Percentiles rank a stretch among this genome's conserved stretches.
These are phyloP conservation scores for Apotomis turbidana DNA, from an alignment of 2,888 invertebrate species.

Conservation along the genomic window DNA sequence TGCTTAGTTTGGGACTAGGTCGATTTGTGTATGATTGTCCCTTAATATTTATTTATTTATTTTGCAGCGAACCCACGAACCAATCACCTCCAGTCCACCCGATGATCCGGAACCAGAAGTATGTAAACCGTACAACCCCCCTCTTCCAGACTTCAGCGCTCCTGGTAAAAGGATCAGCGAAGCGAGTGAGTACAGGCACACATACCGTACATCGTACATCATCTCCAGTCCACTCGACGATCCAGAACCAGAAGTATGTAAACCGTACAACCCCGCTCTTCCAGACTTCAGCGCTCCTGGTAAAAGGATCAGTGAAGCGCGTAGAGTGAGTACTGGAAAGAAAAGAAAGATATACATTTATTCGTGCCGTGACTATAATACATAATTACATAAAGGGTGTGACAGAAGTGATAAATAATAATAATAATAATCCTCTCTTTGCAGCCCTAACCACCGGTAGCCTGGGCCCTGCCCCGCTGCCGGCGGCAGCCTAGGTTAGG, in stretches of 20 bases:
- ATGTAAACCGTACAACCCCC: slow-evolving; percentile 49
- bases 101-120: slow-evolving; percentile 42
- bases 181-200: slow-evolving; percentile 53
- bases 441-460: no score
- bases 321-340: no score
- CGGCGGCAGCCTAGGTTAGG: no score
- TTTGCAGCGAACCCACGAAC: slow-evolving; percentile 5
- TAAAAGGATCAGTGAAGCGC: slow-evolving; percentile 56
- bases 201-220: background rate
- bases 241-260: slow-evolving; percentile 49
- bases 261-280: slow-evolving; percentile 44
- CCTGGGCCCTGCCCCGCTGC: no score
- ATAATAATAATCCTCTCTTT: no score
- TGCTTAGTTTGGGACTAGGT: no score
- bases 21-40: no score
- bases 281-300: slow-evolving; percentile 57
- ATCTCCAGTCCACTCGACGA: slow-evolving; percentile 5
- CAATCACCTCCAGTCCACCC: background rate
- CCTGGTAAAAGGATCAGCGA: slow-evolving; percentile 56
- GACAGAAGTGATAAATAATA: no score
- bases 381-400: no score
- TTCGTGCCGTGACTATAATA: no score
- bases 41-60: no score
- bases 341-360: no score
- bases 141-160: slow-evolving; percentile 55